Evolutionary conservation across 1,140 invertebrate species (phyloP).

Genomic region (Odontomachus brunneus): DNA sequence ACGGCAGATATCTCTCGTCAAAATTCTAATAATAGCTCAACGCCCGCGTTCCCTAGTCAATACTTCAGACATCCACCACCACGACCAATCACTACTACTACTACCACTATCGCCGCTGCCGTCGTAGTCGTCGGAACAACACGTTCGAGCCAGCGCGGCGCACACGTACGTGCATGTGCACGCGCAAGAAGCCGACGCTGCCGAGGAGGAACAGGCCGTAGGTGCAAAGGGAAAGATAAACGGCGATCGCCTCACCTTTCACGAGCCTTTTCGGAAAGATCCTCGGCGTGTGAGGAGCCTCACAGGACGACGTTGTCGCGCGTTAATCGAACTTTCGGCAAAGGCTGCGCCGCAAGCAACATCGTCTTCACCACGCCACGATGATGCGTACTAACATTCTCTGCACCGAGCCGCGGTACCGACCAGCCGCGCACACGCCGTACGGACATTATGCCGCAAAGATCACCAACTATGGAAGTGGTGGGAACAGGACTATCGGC

Average conservation of each 20-base stretch:
- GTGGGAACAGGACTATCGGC: slow-evolving; percentile 57
- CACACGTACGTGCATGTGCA: slow-evolving; percentile 12
- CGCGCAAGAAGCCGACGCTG: background rate
- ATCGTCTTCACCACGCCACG: slow-evolving; percentile 70
- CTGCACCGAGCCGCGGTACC: slow-evolving; percentile 64
- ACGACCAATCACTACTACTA: slow-evolving; percentile 43
- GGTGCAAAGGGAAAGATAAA: slow-evolving; percentile 39
- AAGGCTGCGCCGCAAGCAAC: slow-evolving; percentile 58
- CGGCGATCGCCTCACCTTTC: slow-evolving; percentile 64
- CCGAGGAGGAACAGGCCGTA: background rate
- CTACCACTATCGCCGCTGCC: slow-evolving; percentile 1
- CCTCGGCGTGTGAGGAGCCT: slow-evolving; percentile 17
- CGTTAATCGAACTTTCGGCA: slow-evolving; percentile 25
- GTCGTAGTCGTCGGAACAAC: slow-evolving; percentile 4
- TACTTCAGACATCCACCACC: slow-evolving; percentile 65
- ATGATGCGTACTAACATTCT: slow-evolving; percentile 71
- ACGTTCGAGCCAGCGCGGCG: slow-evolving; percentile 17
- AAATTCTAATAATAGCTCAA: slow-evolving; percentile 78
- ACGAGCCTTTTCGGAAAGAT: slow-evolving; percentile 60
- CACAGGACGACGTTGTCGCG: slow-evolving; percentile 23
- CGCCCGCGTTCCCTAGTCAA: slow-evolving; percentile 66
- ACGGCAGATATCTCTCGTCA: slow-evolving; percentile 46
- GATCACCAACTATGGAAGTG: slow-evolving; percentile 80
- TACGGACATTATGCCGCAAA: slow-evolving; percentile 75
- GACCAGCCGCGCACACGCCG: slow-evolving; percentile 79